Conservation (phyloP, 2,888 invertebrate species). For the Bellardia bayeri region DNA sequence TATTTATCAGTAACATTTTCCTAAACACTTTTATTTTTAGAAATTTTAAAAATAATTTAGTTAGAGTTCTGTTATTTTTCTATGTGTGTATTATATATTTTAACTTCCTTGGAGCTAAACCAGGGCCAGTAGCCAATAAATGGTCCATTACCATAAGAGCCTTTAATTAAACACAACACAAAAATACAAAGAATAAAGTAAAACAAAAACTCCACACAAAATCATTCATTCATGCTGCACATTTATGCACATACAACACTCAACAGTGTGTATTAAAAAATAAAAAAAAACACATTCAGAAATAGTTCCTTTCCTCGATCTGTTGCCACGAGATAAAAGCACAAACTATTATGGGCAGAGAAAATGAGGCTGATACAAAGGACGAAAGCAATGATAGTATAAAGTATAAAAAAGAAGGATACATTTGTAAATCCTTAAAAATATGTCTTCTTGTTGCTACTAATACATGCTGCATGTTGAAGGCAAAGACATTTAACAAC, state of each 20-base stretch:
- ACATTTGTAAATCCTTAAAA: conserved; percentile 28
- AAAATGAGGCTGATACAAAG: conserved; percentile 10
- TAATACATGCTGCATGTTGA: not conserved
- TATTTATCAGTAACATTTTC: too few species aligned
- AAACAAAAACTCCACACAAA: conserved; percentile 18
- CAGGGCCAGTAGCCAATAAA: conserved; percentile 40
- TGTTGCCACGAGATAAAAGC: conserved; percentile 13
- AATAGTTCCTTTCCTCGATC: not conserved
- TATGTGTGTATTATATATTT: not conserved
- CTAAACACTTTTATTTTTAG: too few species aligned
- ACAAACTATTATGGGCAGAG: not conserved
- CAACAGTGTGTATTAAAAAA: conserved; percentile 10
- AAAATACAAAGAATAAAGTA: not conserved
- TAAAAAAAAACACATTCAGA: not conserved
- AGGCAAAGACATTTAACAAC: not conserved
- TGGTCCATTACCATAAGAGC: conserved; percentile 63
- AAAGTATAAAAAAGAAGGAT: conserved; percentile 3
- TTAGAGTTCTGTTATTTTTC: not conserved
- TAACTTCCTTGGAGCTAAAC: conserved; percentile 21
- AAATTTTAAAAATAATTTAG: not conserved
- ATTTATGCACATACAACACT: not conserved
- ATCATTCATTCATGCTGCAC: conserved; percentile 2
- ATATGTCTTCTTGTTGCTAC: conserved; percentile 29
- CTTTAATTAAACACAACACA: conserved; percentile 60
- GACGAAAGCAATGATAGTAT: conserved; percentile 6